Evolutionary conservation across 92 coral and sea anemone species (phyloP).

Genomic region (Diadumene lineata): DNA sequence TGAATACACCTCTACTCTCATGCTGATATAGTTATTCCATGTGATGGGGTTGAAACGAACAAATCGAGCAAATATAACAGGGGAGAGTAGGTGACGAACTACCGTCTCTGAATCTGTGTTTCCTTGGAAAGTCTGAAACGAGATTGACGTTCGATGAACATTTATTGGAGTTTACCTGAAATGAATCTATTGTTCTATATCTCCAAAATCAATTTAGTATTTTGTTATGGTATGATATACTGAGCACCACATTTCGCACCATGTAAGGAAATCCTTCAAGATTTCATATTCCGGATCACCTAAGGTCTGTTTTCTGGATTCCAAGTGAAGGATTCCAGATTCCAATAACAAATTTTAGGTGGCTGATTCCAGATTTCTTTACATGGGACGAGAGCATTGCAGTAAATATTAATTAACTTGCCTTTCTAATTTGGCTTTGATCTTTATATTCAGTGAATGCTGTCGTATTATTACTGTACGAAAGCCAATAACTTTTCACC

Average conservation of each 20-base stretch:
- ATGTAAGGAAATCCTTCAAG: too few species aligned
- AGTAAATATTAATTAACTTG: not conserved
- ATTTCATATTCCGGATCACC: too few species aligned
- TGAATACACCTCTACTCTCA: slow-evolving; percentile 33
- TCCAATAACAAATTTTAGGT: not conserved
- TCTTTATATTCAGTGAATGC: slow-evolving; percentile 1
- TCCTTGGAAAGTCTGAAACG: slow-evolving; percentile 11
- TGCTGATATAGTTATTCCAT: not conserved
- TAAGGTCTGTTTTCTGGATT: too few species aligned
- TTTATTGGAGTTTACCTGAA: not conserved
- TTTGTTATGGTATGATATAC: too few species aligned
- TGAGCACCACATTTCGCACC: too few species aligned
- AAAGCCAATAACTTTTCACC: slow-evolving; percentile 15
- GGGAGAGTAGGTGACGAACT: slow-evolving; percentile 21
- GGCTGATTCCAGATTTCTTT: not conserved
- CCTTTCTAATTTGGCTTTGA: slow-evolving; percentile 12
- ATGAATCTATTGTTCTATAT: too few species aligned
- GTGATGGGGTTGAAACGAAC: slow-evolving; percentile 20
- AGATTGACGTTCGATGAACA: not conserved
- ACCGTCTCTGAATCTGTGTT: slow-evolving; percentile 15
- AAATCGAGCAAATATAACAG: slow-evolving; percentile 19
- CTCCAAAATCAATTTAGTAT: not conserved
- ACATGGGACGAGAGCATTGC: too few species aligned
- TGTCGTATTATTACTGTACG: slow-evolving; percentile 16
- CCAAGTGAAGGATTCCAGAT: not conserved